Percentiles rank a stretch among this genome's conserved stretches.
phyloP scores from a whole-genome alignment of 2,797 vertebrate genomes.

The Enteromius unitaeniatus region DNA sequence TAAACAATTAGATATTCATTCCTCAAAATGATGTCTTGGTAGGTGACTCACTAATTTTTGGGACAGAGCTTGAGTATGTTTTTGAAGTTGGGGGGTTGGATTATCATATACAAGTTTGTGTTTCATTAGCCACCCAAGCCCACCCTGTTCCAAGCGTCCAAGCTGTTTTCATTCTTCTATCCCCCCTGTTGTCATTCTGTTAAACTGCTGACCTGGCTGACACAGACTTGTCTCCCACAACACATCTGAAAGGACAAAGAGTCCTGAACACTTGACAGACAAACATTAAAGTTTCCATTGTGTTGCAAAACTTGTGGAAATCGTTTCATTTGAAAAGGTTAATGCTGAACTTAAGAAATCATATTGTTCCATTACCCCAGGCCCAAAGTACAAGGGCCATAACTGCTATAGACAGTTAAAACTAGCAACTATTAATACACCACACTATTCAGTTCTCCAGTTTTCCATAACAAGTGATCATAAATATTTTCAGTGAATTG shows the following conservation, averaged over 20 bases:
- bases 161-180: conserved; percentile 15
- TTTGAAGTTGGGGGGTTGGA: not conserved
- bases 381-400: not conserved
- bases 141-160: not conserved
- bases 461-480: not conserved
- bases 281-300: not conserved
- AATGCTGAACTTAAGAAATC: not conserved
- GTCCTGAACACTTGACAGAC: not conserved
- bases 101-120: conserved; percentile 8
- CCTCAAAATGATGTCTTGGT: not conserved
- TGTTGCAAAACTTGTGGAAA: not conserved
- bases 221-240: conserved; percentile 16
- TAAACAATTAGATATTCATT: not conserved
- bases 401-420: not conserved
- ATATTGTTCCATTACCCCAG: not conserved
- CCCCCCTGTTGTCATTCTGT: not conserved
- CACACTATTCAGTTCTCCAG: not conserved
- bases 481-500: not conserved
- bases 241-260: not conserved
- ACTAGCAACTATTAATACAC: not conserved
- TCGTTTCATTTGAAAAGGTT: not conserved
- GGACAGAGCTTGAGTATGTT: not conserved
- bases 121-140: conserved; percentile 12
- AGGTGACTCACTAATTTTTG: not conserved
- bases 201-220: conserved; percentile 4